These are phyloP conservation scores for Rafetus swinhoei DNA, from an alignment of 2,113 vertebrate species.

Conservation along the genomic window DNA sequence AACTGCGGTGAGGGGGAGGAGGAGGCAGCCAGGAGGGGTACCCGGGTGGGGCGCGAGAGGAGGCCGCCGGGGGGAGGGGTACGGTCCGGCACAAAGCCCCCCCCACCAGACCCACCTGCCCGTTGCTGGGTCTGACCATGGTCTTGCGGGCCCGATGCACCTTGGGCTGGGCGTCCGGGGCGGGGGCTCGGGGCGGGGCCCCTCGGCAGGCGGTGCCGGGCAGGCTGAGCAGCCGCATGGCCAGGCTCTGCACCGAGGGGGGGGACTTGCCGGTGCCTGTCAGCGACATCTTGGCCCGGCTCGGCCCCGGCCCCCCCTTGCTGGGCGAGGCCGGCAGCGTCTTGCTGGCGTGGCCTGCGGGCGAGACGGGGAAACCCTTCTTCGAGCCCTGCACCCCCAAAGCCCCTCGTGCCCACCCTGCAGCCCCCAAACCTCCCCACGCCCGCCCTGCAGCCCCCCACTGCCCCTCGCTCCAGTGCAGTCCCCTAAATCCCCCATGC, in stretches of 20 bases:
- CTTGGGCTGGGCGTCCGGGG: slow-evolving; percentile 72
- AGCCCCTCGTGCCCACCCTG: background rate
- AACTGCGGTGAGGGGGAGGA: no score
- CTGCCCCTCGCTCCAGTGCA: no score
- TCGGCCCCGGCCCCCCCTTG: slow-evolving; percentile 63
- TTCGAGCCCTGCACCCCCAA: no score
- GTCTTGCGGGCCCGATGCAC: slow-evolving; percentile 91
- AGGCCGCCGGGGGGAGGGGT: no score
- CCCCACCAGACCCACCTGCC: slow-evolving; percentile 75
- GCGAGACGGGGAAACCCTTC: background rate
- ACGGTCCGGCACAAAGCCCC: no score
- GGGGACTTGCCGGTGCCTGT: slow-evolving; percentile 84
- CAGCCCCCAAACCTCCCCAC: background rate
- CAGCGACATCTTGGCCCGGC: slow-evolving; percentile 91
- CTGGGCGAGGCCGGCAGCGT: slow-evolving; percentile 81
- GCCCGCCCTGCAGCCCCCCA: background rate
- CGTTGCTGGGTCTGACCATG: slow-evolving; percentile 85
- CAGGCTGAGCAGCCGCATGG: slow-evolving; percentile 73
- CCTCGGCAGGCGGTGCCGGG: slow-evolving; percentile 52
- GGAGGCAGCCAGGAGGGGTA: no score
- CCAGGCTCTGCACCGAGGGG: slow-evolving; percentile 74
- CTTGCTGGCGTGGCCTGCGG: slow-evolving; percentile 84
- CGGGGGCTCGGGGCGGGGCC: slow-evolving; percentile 40
- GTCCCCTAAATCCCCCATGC: no score
- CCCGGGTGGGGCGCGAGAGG: no score